Base-by-base conservation (phyloP, 1,140 invertebrate genomes). In the Temnothorax curvispinosus region DNA sequence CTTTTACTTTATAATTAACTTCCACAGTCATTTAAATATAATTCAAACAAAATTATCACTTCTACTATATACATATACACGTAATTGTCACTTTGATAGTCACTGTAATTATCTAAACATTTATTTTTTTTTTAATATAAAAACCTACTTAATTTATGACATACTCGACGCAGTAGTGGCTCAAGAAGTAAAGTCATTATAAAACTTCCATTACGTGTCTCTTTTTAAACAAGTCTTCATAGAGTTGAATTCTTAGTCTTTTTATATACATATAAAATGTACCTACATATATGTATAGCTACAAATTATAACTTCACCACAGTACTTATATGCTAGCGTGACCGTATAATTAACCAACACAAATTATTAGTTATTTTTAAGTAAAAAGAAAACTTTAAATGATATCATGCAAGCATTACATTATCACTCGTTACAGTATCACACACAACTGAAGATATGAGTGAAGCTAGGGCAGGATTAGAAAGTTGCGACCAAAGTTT, bases 401-500 rank as follows among this genome's bases (percentile, higher is more conserved):
- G 13, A 41, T 18, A 5, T 21, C 35, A 11, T 21, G 35, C 2
- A 15, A 72, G 58, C n/a, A 9, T 52, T 54, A 38, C n/a, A n/a
- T 89, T 32, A 0, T 11, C 7, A 78, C 65, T 27, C 58, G 38
- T 15, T 32, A 15, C 21, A 15, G 41, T 15, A 15, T 60, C 13
- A 62, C 11, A 41, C 47, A 38, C 2, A 85, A 91, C 90, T 89
- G 76, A 76, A 47, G 75, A 78, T 15, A 3, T 50, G 65, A 56
- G 18, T 54, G 60, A 87, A 87, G 52, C 32, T 38, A 77, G 58
- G 85, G 75, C 44, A 65, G 69, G 13, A 87, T 91, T 92, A 91
- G 92, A 93, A 93, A 93, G 89, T 75, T 87, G 32, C 13, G 47
- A 65, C 62, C 64, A 50, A 75, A 62, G 87, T 91, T 92, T 91